A percentile compares a stretch with the other conserved stretches of the same genome.
phyloP scores from a whole-genome alignment of 37 sponge, comb jelly and placozoan species.

The Haliclona indistincta region DNA sequence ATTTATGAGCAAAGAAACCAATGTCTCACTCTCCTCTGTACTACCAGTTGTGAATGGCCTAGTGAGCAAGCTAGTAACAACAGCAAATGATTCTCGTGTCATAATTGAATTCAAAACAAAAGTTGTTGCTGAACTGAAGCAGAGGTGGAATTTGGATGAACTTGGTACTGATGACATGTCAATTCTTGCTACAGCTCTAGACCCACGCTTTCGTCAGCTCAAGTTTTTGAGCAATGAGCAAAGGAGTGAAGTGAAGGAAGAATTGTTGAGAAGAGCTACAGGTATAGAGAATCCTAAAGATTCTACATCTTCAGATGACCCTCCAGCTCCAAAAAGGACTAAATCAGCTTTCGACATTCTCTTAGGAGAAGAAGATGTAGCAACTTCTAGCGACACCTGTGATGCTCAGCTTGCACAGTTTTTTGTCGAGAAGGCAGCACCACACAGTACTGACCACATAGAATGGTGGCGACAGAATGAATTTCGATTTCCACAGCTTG shows the following conservation, averaged over 20 bases:
- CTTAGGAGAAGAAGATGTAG: background rate
- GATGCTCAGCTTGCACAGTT: background rate
- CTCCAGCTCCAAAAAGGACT: conserved; percentile 6
- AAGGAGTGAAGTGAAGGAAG: background rate
- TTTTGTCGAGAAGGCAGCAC: background rate
- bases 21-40: conserved; percentile 22
- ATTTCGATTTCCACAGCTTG: background rate
- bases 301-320: background rate
- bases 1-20: conserved; percentile 13
- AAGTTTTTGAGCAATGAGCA: conserved; percentile 19
- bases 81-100: background rate
- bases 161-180: conserved; percentile 8
- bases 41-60: conserved; percentile 5
- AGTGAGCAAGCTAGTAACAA: background rate
- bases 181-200: conserved; percentile 24
- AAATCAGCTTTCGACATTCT: conserved; percentile 15
- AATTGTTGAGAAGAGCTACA: background rate
- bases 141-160: conserved; percentile 13
- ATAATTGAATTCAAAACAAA: background rate
- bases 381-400: background rate
- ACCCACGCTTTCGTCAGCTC: conserved; percentile 13
- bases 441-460: background rate
- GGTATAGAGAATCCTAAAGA: background rate
- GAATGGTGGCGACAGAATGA: conserved; percentile 7
- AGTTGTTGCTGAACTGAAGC: conserved; percentile 4